A percentile compares a stretch with the other conserved stretches of the same genome.
Conservation (phyloP, 37 sponge, comb jelly and placozoan species). For the Agelas oroides region DNA sequence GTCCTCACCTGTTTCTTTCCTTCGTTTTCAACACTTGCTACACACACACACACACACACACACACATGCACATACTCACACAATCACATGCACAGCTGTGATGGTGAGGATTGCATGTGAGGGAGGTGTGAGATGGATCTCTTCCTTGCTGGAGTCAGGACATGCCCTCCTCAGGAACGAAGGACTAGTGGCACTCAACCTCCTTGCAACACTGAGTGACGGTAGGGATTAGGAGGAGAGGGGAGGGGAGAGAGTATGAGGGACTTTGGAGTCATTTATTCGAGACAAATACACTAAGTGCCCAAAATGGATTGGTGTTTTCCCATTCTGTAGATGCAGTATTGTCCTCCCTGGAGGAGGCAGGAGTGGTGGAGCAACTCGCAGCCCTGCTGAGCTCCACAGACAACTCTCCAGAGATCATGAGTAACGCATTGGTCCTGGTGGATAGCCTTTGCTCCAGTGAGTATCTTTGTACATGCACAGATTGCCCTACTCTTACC, state of each 20-base stretch:
- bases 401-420: neutral
- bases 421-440: neutral
- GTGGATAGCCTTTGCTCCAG: neutral
- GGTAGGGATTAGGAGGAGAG: too few species aligned
- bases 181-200: conserved; percentile 71
- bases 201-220: conserved; percentile 25
- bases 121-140: conserved; percentile 58
- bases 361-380: neutral
- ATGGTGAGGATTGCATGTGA: conserved; percentile 31
- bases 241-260: too few species aligned
- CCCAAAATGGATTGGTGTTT: too few species aligned
- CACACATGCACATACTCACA: neutral
- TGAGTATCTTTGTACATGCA: too few species aligned
- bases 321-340: neutral
- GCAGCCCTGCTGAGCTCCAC: neutral
- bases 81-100: conserved; percentile 12
- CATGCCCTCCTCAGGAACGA: conserved; percentile 61
- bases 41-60: too few species aligned
- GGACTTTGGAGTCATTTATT: too few species aligned
- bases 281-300: too few species aligned
- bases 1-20: too few species aligned
- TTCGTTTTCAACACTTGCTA: too few species aligned
- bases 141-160: conserved; percentile 45
- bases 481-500: too few species aligned
- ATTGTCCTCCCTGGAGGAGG: neutral